phyloP scores from a whole-genome alignment of 1,140 invertebrate genomes.

The Capitella teleta region DNA sequence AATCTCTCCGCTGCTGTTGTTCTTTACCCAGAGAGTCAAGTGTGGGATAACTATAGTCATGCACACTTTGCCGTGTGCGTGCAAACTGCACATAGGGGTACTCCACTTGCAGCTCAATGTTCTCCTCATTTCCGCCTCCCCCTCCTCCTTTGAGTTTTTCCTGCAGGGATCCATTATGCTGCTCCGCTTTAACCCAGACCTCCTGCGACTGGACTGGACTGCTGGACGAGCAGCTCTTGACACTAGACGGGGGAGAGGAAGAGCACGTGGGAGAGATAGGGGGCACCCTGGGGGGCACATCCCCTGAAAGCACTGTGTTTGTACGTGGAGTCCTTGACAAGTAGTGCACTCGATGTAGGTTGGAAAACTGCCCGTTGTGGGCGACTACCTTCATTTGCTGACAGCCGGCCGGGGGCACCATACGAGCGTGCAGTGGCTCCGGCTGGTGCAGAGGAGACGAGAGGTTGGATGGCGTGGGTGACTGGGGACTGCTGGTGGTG shows the following conservation, averaged over 20 bases:
- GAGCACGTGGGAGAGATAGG: too few relatives aligned
- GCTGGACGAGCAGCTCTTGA: slow-evolving; percentile 14
- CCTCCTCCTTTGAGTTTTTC: slow-evolving; percentile 15
- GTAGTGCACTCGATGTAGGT: slow-evolving; percentile 47
- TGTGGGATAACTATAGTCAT: slow-evolving; percentile 72
- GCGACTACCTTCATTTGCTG: slow-evolving; percentile 33
- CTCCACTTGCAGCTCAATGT: slow-evolving; percentile 23
- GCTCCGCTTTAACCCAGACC: slow-evolving; percentile 29
- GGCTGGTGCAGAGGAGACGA: too few relatives aligned
- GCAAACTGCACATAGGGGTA: slow-evolving; percentile 80
- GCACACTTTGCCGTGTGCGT: slow-evolving; percentile 28
- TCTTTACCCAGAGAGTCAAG: slow-evolving; percentile 45
- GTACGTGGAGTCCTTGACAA: slow-evolving; percentile 19
- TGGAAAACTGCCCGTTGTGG: slow-evolving; percentile 31
- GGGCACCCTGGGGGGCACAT: too few relatives aligned
- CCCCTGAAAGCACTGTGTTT: too few relatives aligned
- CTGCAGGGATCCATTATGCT: slow-evolving; percentile 10
- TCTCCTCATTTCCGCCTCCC: slow-evolving; percentile 16
- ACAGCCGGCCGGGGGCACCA: slow-evolving; percentile 18
- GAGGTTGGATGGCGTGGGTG: too few relatives aligned
- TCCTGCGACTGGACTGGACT: slow-evolving; percentile 19
- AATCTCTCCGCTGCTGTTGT: slow-evolving; percentile 32
- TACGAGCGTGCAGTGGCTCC: slow-evolving; percentile 14
- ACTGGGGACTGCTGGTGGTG: slow-evolving; percentile 25
- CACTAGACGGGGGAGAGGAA: too few relatives aligned